A percentile compares a stretch with the other conserved stretches of the same genome.
Conservation (phyloP, 2,797 vertebrate species). For the Thripadectes ignobilis region DNA sequence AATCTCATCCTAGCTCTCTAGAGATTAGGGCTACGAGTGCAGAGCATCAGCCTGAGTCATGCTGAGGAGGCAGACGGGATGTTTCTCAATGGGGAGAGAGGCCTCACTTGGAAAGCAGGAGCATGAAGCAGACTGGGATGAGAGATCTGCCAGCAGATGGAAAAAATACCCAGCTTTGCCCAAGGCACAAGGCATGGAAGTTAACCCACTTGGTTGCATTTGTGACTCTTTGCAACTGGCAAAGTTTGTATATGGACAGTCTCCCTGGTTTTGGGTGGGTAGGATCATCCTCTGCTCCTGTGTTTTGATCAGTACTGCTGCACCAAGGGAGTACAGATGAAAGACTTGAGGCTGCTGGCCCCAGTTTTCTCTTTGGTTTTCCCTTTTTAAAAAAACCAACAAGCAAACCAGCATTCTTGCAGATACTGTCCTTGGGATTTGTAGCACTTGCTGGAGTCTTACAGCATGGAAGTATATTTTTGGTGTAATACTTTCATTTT, state of each 20-base stretch:
- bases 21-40: neutral
- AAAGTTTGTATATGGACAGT: neutral
- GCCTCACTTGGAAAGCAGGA: neutral
- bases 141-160: neutral
- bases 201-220: neutral
- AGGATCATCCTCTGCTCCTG: neutral
- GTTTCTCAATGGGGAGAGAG: neutral
- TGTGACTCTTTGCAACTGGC: neutral
- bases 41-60: neutral
- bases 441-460: neutral
- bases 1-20: slow-evolving; percentile 25
- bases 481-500: neutral
- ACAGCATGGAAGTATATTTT: neutral
- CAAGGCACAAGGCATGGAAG: neutral
- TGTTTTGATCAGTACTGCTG: neutral
- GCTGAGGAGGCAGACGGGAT: neutral
- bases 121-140: neutral
- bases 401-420: neutral
- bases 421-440: neutral
- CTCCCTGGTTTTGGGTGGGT: neutral
- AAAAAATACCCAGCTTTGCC: neutral
- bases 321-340: neutral
- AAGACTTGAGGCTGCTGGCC: neutral
- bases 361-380: neutral
- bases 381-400: neutral